Evolutionary conservation across 2,888 invertebrate species (phyloP), one percentile per base, ranked within the genome.

Genomic region (Ctena decussata): DNA sequence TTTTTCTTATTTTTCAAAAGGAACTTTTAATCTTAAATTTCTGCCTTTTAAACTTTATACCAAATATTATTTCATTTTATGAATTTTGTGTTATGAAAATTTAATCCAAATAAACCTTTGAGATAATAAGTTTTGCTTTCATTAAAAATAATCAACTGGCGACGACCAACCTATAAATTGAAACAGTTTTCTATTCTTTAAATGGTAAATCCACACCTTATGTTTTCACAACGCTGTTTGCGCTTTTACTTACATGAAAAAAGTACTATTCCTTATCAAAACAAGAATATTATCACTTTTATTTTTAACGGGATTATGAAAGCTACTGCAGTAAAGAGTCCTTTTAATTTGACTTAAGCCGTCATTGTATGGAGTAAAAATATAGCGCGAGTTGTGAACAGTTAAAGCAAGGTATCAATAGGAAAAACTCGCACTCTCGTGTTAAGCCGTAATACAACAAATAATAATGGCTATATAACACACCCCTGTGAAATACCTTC

Each of bases 241-340:
- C 65, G 65, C 65, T 65, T 65, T 65, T 8, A 24, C 65, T 65
- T 65, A 35, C 11, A 12, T 65, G 12, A 12, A 57, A 65, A 65
- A 65, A 65, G 11, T 65, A 65, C 65, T 65, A 65, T 65, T 65
- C 65, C 35, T 65, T 65, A 65, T 35, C 11, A 65, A 65, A 65
- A 65, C 65, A 65, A 1, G 18, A 65, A 65, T 65, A 65, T 65
- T 65, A 65, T 65, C 65, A 65, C 65, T 65, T 65, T 32, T 32
- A 65, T 65, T 35, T 12, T 30, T 35, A 65, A 35, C 27, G 35
- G 65, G 65, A 65, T 65, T 65, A 65, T 21, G 65, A 35, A 65
- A 65, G 5, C 35, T 32, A 35, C 65, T n/a, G 35, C 32, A 8
- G 35, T 8, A 65, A 1, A 32, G 57, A 65, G 65, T 65, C 65